These are phyloP conservation scores for Eulemur macaco DNA, from an alignment of 2,113 vertebrate species.

Conservation along the genomic window DNA sequence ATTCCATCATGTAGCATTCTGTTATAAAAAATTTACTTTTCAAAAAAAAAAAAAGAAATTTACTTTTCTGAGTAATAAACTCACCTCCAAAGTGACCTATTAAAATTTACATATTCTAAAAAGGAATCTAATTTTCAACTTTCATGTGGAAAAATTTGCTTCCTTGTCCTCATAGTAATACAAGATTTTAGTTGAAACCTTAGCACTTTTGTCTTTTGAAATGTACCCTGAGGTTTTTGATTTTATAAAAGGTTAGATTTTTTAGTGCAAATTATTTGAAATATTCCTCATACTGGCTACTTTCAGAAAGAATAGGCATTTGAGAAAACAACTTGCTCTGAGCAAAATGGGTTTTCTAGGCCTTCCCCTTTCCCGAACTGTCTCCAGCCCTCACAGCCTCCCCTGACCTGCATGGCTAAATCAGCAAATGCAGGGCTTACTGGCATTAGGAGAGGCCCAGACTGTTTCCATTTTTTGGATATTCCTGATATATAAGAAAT, in stretches of 20 bases:
- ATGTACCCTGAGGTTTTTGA: background rate
- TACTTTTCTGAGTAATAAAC: background rate
- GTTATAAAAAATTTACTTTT: background rate
- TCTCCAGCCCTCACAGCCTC: background rate
- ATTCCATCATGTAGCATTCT: background rate
- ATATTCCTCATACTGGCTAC: background rate
- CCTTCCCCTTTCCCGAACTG: background rate
- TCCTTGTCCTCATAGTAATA: background rate
- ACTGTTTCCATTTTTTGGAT: background rate
- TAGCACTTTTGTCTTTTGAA: background rate
- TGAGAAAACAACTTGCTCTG: background rate
- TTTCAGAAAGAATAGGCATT: background rate
- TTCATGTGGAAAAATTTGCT: background rate
- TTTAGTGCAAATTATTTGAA: slow-evolving; percentile 20
- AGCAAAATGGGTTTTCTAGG: background rate
- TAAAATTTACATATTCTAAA: background rate
- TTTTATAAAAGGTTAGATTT: slow-evolving; percentile 11
- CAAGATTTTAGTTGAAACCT: background rate
- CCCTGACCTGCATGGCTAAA: background rate
- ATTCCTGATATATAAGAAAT: background rate
- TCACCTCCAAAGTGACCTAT: background rate
- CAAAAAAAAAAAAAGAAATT: background rate
- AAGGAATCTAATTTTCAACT: background rate
- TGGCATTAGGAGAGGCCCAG: background rate
- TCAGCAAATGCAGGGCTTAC: background rate